These are phyloP conservation scores for Epinotia brunnichana DNA, from an alignment of 2,888 invertebrate genomes.

Conservation along the genomic window DNA sequence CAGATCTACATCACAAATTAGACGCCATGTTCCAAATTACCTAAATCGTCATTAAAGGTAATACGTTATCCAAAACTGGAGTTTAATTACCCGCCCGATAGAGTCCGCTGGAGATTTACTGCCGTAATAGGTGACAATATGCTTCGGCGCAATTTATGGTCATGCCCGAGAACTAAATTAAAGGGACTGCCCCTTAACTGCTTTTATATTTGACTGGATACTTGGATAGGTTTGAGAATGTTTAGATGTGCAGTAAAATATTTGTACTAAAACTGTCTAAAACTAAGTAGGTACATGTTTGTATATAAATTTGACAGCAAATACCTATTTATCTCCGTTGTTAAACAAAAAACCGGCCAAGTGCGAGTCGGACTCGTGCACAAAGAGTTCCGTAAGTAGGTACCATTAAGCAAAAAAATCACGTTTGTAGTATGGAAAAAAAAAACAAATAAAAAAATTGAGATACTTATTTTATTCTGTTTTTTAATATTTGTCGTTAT, in stretches of 20 bases:
- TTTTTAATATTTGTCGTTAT: no score
- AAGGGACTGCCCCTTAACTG: conserved; percentile 62
- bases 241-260: neutral
- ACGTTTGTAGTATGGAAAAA: no score
- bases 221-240: conserved; percentile 43
- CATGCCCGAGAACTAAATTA: conserved; percentile 63
- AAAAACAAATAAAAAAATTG: no score
- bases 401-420: no score
- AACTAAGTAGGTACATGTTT: no score
- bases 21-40: conserved; percentile 3
- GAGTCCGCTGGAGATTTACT: conserved; percentile 68
- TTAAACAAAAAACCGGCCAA: no score
- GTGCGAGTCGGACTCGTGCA: no score
- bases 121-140: conserved; percentile 76
- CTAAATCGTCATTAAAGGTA: conserved; percentile 32
- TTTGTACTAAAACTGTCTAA: no score
- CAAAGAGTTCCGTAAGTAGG: no score
- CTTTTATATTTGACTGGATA: conserved; percentile 58
- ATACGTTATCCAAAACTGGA: conserved; percentile 48
- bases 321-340: no score
- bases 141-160: conserved; percentile 67
- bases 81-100: conserved; percentile 59
- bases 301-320: no score
- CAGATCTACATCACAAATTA: conserved; percentile 10
- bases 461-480: no score